Base-by-base conservation (phyloP, 2,888 invertebrate species). In the Thymelicus lineola region DNA sequence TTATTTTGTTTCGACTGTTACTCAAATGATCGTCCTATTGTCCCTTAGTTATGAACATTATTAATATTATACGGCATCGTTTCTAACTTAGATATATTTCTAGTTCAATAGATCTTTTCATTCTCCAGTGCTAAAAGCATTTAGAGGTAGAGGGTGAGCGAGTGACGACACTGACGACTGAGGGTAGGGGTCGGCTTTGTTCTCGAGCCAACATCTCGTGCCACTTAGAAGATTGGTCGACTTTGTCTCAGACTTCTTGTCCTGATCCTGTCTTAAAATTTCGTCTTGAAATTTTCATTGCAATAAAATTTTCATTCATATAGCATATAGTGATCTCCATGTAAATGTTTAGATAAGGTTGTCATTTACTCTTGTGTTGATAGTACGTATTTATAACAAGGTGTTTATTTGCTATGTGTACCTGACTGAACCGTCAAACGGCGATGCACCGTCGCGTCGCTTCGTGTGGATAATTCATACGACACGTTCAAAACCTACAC, bases 161-260 rank as follows among this genome's bases (percentile, higher is more conserved):
- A 28, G 28, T 28, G 28, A 28, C 28, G 28, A 28, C 28, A 28
- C 28, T 28, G 28, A 76, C 72, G 78, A 75, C 73, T 74, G 74
- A 71, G 72, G 77, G 80, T 78, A 57, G 72, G 67, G 12, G 73
- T 80, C 76, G 82, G 86, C 85, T 88, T 90, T 88, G 86, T 88
- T 85, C 86, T 77, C 84, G 79, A 70, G 78, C 80, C 83, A 81
- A 82, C 84, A 84, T 86, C 87, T 84, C 85, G 85, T 79, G 87
- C 89, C 92, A 91, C 91, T 91, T 91, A 91, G 88, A 88, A 90
- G 88, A 92, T 92, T 91, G 89, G 87, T 84, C 80, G 83, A 83
- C 87, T 87, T 89, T 90, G 89, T 91, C 88, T 88, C 82, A 42
- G 42, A 86, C 84, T 86, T 88, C 86, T 87, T 86, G 83, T 79